These are phyloP conservation scores for Eilema griseolum DNA, from an alignment of 2,888 invertebrate genomes.

Conservation along the genomic window DNA sequence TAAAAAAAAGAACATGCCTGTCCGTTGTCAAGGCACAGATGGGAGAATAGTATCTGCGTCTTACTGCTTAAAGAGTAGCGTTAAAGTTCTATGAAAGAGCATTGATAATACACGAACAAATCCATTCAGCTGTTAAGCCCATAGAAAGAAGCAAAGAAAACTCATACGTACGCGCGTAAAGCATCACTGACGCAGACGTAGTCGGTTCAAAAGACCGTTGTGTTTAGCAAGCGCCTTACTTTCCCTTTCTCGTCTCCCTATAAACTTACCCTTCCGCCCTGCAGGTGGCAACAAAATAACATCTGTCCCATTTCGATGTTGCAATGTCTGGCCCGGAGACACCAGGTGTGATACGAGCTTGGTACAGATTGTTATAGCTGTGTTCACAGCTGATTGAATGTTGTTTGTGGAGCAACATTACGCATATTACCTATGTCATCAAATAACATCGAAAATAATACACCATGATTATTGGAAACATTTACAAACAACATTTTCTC, in stretches of 20 bases:
- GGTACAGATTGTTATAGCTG: not conserved
- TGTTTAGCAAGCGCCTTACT: not conserved
- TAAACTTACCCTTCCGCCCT: not conserved
- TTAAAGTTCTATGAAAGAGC: too few relatives aligned
- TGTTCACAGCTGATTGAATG: not conserved
- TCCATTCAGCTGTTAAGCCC: too few relatives aligned
- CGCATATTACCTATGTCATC: not conserved
- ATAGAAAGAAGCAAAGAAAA: too few relatives aligned
- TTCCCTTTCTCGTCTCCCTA: not conserved
- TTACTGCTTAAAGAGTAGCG: too few relatives aligned
- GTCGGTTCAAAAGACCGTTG: not conserved
- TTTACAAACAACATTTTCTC: too few relatives aligned
- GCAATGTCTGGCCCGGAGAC: not conserved
- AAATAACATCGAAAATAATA: not conserved
- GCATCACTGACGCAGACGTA: too few relatives aligned
- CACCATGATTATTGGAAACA: too few relatives aligned
- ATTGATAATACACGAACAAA: too few relatives aligned
- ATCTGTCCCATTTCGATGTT: not conserved
- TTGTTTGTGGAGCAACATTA: not conserved
- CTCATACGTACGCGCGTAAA: too few relatives aligned
- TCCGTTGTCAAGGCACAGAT: too few relatives aligned
- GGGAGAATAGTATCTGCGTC: too few relatives aligned
- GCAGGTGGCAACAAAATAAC: not conserved
- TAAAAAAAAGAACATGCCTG: too few relatives aligned
- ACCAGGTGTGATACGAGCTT: not conserved